Conservation (phyloP, 2,113 vertebrate genomes). For the Sinocyclocheilus grahami region DNA sequence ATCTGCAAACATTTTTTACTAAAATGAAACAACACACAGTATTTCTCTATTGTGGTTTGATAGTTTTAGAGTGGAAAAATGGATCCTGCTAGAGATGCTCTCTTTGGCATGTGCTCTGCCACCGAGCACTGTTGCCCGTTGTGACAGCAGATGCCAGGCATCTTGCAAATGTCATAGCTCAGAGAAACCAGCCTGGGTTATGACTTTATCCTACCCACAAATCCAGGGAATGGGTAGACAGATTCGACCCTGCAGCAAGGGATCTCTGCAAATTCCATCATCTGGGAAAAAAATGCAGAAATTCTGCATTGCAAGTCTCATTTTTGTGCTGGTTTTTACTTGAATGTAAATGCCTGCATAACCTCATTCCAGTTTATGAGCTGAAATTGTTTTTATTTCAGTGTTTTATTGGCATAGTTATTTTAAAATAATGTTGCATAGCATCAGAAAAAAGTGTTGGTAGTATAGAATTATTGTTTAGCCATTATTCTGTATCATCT, state of each 20-base stretch:
- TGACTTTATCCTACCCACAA: constrained; percentile 1
- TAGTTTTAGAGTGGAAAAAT: background rate
- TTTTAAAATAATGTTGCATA: background rate
- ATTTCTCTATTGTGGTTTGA: background rate
- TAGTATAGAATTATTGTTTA: background rate
- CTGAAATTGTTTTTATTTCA: background rate
- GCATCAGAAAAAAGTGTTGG: background rate
- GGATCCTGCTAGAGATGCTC: background rate
- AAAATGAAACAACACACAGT: background rate
- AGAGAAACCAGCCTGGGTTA: constrained; percentile 6
- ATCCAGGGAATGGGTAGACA: constrained; percentile 13
- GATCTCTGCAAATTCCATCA: background rate
- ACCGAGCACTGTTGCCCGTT: background rate
- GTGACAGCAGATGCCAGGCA: constrained; percentile 41
- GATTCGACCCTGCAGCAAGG: background rate
- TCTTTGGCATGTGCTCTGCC: background rate
- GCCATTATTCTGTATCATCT: background rate
- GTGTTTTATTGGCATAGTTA: background rate
- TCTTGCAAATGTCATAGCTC: constrained; percentile 40
- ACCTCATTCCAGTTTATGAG: background rate
- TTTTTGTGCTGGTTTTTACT: background rate
- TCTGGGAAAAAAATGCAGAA: background rate
- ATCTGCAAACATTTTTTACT: too few relatives aligned
- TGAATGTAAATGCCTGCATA: background rate
- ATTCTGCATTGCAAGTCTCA: background rate